Base-by-base conservation (phyloP, 2,113 vertebrate genomes). In the Fulica atra region DNA sequence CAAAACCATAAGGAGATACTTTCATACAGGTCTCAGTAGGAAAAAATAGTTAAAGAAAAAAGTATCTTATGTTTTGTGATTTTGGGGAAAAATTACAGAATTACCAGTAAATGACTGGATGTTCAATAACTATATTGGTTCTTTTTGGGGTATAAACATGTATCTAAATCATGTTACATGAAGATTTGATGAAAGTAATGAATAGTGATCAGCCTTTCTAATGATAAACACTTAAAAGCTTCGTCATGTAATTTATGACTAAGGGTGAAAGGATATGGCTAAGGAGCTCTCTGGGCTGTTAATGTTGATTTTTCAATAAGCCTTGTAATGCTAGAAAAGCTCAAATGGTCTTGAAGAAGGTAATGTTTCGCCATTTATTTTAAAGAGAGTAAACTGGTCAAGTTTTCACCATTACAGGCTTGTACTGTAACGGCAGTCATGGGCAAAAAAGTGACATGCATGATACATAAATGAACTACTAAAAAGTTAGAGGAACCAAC, bases 391-490 rank as follows among this genome's bases (percentile, higher is more conserved):
- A 88, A 82, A 65, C 11, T 80, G 16, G 4, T 74, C 28, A 65
- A 16, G 36, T 87, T 92, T 87, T 80, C 33, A 76, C 33, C 68
- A 24, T 76, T 79, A n/a, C 6, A 31, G 10, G 3, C 26, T 89
- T 0, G 0, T 56, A 25, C 42, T 1, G 3, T 74, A 70, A 66
- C 1, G 2, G 44, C 54, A 25, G 6, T 70, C 70, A 29, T 38
- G 16, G 70, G 33, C 24, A 83, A 72, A 91, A 85, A 9, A 65
- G 26, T 48, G 35, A 38, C 23, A 48, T 8, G 5, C 5, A 3
- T 71, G 4, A 36, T n/a, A 51, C 2, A 20, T 21, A 88, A 42
- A 56, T 61, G 4, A 88, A 36, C 13, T n/a, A 48, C 40, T 53
- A 38, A 88, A 89, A 60, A 24, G 10, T n/a, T 73, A 66, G 74